Conservation (phyloP, 2,888 invertebrate genomes). For the Tinea pellionella region DNA sequence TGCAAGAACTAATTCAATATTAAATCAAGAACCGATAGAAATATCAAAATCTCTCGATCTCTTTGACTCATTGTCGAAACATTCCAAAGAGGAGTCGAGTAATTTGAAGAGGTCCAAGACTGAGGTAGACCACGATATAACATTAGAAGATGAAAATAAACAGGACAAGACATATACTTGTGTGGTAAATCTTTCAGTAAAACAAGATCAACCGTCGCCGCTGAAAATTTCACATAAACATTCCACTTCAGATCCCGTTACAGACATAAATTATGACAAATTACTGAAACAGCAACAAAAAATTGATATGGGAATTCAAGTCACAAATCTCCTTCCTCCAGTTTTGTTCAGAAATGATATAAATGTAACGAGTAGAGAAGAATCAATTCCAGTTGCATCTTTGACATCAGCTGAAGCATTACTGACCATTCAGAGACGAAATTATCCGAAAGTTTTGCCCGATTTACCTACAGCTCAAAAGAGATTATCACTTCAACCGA, state of each 20-base stretch:
- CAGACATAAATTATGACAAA: constrained; percentile 64
- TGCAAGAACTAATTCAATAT: constrained; percentile 76
- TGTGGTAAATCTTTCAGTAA: constrained; percentile 43
- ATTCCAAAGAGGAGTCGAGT: constrained; percentile 35
- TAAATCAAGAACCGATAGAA: constrained; percentile 83
- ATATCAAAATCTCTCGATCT: constrained; percentile 73
- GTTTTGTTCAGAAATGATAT: constrained; percentile 69
- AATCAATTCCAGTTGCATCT: constrained; percentile 40
- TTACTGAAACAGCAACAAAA: constrained; percentile 33
- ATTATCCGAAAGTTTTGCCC: constrained; percentile 88
- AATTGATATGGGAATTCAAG: constrained; percentile 30
- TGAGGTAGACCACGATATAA: background rate
- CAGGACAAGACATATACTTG: constrained; percentile 43
- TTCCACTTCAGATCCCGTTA: constrained; percentile 76
- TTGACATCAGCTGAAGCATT: constrained; percentile 78
- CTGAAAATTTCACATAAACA: constrained; percentile 73
- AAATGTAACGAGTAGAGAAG: constrained; percentile 81
- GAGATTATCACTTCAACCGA: constrained; percentile 74
- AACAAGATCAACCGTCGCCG: constrained; percentile 30
- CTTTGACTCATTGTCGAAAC: constrained; percentile 31
- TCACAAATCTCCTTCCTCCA: constrained; percentile 48
- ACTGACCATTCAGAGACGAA: constrained; percentile 78
- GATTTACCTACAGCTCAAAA: constrained; percentile 74
- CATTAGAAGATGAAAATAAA: constrained; percentile 18
- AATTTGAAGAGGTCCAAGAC: constrained; percentile 54